These are phyloP conservation scores for Morbakka virulenta DNA, from an alignment of 30 jellyfish, hydroid and myxozoan species.

Conservation along the genomic window DNA sequence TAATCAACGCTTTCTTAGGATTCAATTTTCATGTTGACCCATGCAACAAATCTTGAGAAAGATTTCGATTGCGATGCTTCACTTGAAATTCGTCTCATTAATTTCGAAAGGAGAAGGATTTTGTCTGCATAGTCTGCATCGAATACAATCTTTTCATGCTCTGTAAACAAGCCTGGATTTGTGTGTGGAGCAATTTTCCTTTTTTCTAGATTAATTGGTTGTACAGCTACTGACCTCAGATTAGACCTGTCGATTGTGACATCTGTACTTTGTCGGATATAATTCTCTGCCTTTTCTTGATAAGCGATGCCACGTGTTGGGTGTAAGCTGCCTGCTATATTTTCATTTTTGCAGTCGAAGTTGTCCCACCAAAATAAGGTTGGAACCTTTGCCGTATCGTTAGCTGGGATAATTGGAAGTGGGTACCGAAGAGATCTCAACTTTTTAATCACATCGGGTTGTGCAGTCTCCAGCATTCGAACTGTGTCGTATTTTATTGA, in stretches of 20 bases:
- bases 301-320: constrained; percentile 42
- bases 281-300: no score
- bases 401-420: no score
- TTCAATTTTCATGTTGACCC: constrained; percentile 17
- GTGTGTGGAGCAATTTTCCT: constrained; percentile 7
- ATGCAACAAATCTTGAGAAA: constrained; percentile 20
- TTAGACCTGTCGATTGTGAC: no score
- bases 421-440: no score
- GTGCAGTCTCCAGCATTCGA: no score
- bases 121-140: constrained; percentile 18
- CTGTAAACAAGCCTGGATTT: constrained; percentile 4
- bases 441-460: constrained; percentile 26
- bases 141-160: not conserved
- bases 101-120: not conserved
- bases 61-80: not conserved
- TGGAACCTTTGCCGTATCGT: constrained; percentile 1
- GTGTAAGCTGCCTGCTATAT: constrained; percentile 4
- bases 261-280: no score
- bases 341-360: constrained; percentile 2
- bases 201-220: constrained; percentile 2
- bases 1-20: no score
- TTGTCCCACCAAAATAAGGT: constrained; percentile 10
- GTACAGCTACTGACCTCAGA: no score
- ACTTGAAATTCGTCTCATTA: constrained; percentile 11
- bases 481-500: no score